Evolutionary conservation across 2,797 vertebrate genomes (phyloP).

Genomic region (Decapterus maruadsi): DNA sequence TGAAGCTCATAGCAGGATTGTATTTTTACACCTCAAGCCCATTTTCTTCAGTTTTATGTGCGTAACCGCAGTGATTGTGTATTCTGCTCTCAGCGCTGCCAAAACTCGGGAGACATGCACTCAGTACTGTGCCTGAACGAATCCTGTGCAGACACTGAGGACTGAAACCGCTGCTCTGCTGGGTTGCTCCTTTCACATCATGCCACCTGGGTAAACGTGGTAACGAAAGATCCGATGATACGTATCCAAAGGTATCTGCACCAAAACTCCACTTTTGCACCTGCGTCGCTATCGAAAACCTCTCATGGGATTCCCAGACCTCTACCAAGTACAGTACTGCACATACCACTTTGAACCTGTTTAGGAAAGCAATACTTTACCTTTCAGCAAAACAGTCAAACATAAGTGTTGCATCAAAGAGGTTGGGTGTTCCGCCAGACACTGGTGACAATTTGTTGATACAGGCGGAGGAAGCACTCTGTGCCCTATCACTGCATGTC

Average conservation of each 20-base stretch:
- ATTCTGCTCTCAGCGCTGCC: constrained; percentile 4
- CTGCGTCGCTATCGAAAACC: not conserved
- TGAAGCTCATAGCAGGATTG: not conserved
- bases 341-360: constrained; percentile 6
- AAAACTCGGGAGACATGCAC: not conserved
- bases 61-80: not conserved
- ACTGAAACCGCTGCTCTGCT: not conserved
- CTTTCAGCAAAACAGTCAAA: constrained; percentile 55
- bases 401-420: constrained; percentile 54
- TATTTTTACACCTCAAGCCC: not conserved
- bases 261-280: not conserved
- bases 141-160: not conserved
- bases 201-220: not conserved
- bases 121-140: not conserved
- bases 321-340: constrained; percentile 5
- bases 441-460: constrained; percentile 65
- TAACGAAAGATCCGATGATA: not conserved
- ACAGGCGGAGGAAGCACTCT: constrained; percentile 57
- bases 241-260: not conserved
- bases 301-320: not conserved
- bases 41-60: not conserved
- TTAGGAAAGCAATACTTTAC: constrained; percentile 48
- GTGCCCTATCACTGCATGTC: constrained; percentile 55
- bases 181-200: not conserved
- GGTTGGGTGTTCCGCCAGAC: constrained; percentile 35